Conservation (phyloP, 1,140 invertebrate genomes). For the Heliconius himera region DNA sequence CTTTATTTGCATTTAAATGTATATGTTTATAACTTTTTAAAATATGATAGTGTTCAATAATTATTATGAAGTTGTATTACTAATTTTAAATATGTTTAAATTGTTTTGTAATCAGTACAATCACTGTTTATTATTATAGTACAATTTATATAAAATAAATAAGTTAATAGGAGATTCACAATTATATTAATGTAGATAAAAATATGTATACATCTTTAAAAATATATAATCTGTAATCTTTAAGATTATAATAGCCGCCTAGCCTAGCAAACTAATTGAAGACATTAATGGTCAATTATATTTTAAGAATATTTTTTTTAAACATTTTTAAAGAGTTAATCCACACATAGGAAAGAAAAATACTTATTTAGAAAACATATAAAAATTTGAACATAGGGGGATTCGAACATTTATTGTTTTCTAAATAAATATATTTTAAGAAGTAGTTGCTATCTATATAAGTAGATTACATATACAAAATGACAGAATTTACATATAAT, state of each 20-base stretch:
- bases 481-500: neutral
- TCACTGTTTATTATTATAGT: neutral
- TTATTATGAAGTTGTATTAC: neutral
- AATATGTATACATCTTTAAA: neutral
- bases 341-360: no score
- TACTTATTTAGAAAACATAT: no score
- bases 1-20: constrained; percentile 6
- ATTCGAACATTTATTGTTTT: no score
- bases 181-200: neutral
- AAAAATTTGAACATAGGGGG: no score
- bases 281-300: neutral
- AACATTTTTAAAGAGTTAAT: no score
- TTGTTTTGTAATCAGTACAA: neutral
- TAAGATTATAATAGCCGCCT: constrained; percentile 5
- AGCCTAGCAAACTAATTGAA: constrained; percentile 1
- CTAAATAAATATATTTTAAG: no score
- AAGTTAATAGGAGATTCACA: neutral
- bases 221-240: neutral
- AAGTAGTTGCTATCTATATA: neutral
- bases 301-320: no score
- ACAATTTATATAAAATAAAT: neutral
- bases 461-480: neutral
- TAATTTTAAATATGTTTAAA: no score
- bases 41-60: neutral
- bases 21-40: neutral